Conservation (phyloP, 2,888 invertebrate genomes). For the Hyles lineata region DNA sequence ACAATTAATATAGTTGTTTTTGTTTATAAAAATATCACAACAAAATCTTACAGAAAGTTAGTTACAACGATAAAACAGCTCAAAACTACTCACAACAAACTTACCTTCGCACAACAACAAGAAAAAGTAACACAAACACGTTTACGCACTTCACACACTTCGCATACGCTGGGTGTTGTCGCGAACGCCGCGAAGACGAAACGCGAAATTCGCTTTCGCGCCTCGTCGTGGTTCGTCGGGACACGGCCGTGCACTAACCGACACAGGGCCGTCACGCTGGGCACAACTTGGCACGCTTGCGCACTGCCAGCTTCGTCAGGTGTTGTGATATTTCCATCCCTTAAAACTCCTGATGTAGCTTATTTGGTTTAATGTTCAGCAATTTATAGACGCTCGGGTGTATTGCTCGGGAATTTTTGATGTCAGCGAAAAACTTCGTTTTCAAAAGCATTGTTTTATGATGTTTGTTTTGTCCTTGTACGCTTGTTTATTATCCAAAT, state of each 20-base stretch:
- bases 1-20: neutral
- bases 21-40: neutral
- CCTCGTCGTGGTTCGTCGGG: conserved; percentile 33
- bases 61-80: neutral
- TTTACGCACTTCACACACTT: conserved; percentile 22
- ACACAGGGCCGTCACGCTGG: conserved; percentile 24
- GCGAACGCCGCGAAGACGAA: conserved; percentile 3
- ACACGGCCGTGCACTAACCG: conserved; percentile 56
- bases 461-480: conserved; percentile 16
- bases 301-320: conserved; percentile 48
- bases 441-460: neutral
- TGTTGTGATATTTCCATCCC: conserved; percentile 56
- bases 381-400: conserved; percentile 24
- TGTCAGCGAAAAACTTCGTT: conserved; percentile 17
- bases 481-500: neutral
- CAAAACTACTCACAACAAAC: conserved; percentile 11
- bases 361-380: conserved; percentile 27
- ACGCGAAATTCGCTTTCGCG: conserved; percentile 16
- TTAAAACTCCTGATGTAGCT: conserved; percentile 51
- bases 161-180: conserved; percentile 19
- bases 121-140: conserved; percentile 15
- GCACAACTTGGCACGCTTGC: conserved; percentile 58
- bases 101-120: conserved; percentile 20
- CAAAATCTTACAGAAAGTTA: conserved; percentile 5
- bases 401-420: conserved; percentile 25